Conservation (phyloP, 2,888 invertebrate genomes). For the Elysia crispata region DNA sequence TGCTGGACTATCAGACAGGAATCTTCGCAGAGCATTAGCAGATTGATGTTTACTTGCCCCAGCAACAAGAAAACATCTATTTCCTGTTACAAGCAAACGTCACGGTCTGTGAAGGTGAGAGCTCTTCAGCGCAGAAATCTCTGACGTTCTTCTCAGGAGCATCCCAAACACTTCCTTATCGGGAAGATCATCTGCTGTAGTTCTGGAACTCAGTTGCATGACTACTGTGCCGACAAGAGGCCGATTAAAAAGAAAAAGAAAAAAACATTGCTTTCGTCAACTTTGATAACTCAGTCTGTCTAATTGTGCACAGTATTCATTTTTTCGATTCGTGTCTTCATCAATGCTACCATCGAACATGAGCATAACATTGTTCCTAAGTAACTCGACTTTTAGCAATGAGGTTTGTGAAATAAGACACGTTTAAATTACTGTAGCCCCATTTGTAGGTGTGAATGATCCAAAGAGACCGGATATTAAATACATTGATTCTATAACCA, state of each 20-base stretch:
- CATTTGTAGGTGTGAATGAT: too few relatives aligned
- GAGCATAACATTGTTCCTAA: constrained; percentile 41
- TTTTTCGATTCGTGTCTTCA: not conserved
- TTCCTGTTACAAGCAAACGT: constrained; percentile 39
- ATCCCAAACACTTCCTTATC: constrained; percentile 42
- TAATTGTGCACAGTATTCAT: too few relatives aligned
- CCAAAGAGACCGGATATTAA: too few relatives aligned
- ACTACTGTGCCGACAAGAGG: too few relatives aligned
- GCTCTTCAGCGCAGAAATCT: constrained; percentile 39
- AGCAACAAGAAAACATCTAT: constrained; percentile 52
- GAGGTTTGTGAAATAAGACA: constrained; percentile 26
- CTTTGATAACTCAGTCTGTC: too few relatives aligned
- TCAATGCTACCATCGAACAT: constrained; percentile 28
- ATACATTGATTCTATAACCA: too few relatives aligned
- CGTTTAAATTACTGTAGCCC: too few relatives aligned
- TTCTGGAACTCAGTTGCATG: not conserved
- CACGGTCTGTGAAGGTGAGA: constrained; percentile 22
- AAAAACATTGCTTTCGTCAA: too few relatives aligned
- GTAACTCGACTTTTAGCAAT: constrained; percentile 43
- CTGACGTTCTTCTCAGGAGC: constrained; percentile 19
- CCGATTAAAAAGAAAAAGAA: too few relatives aligned
- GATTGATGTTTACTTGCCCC: constrained; percentile 49
- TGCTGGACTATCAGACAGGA: too few relatives aligned
- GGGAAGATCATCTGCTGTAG: constrained; percentile 1
- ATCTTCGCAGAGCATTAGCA: not conserved